A percentile compares a stretch with the other conserved stretches of the same genome.
These are phyloP conservation scores for Myotis brandtii DNA, from an alignment of 2,113 vertebrate species.

Conservation along the genomic window DNA sequence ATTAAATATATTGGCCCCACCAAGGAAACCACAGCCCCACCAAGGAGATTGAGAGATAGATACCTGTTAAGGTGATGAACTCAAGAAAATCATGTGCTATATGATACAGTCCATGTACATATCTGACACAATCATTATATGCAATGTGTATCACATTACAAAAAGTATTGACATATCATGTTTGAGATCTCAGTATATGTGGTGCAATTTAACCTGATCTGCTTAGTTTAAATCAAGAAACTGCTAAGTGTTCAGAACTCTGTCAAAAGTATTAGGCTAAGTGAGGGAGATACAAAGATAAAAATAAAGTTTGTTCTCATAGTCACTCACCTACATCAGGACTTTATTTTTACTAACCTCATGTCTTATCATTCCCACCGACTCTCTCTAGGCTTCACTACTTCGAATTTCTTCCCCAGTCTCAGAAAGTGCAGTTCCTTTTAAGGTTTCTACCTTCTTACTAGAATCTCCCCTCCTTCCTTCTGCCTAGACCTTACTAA, in stretches of 20 bases:
- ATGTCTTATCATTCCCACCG: not conserved
- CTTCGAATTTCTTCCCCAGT: not conserved
- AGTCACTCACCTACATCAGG: not conserved
- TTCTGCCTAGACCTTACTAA: not conserved
- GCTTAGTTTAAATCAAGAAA: constrained; percentile 45
- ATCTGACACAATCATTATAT: not conserved
- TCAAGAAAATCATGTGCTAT: not conserved
- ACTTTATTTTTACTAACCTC: not conserved
- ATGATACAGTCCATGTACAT: not conserved
- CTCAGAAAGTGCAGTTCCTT: not conserved
- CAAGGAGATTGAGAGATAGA: not conserved
- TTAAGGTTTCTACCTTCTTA: not conserved
- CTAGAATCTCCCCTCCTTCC: not conserved
- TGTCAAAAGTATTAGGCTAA: not conserved
- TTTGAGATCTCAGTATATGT: not conserved
- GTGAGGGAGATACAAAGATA: not conserved
- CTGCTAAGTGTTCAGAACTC: not conserved
- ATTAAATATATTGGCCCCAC: not conserved
- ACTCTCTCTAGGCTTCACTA: not conserved
- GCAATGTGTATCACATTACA: not conserved
- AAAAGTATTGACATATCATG: not conserved
- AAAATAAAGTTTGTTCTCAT: not conserved
- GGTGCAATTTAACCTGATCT: constrained; percentile 17
- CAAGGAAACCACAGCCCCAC: not conserved
- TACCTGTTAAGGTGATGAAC: not conserved